Conservation (phyloP, 1,140 invertebrate genomes). For the Drosophila tsacasi region DNA sequence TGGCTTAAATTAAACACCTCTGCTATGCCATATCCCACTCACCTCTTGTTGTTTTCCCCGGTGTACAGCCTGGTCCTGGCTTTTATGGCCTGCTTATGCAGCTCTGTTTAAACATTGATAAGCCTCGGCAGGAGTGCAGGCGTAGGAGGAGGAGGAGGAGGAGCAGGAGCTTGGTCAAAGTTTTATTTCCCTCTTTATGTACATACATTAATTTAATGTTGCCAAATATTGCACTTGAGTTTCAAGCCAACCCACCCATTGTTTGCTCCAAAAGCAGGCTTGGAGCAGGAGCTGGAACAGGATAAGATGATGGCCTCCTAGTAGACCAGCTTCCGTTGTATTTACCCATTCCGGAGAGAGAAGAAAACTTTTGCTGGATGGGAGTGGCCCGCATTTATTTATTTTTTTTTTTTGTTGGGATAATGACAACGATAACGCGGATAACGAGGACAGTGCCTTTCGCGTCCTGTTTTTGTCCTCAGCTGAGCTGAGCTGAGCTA, state of each 20-base stretch:
- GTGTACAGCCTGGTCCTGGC: neutral
- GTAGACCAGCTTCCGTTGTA: slow-evolving; percentile 4
- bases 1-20: neutral
- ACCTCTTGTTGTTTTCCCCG: neutral
- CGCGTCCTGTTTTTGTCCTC: slow-evolving; percentile 16
- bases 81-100: slow-evolving; percentile 41
- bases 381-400: slow-evolving; percentile 5
- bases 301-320: neutral
- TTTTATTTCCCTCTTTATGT: slow-evolving; percentile 66
- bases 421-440: slow-evolving; percentile 44
- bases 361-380: slow-evolving; percentile 1
- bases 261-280: neutral
- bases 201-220: slow-evolving; percentile 71
- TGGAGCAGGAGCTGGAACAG: neutral
- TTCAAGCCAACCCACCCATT: slow-evolving; percentile 4
- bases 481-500: slow-evolving; percentile 9
- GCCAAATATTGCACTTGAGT: slow-evolving; percentile 57
- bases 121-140: slow-evolving; percentile 25
- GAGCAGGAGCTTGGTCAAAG: slow-evolving; percentile 60
- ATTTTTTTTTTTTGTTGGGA: neutral
- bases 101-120: slow-evolving; percentile 78
- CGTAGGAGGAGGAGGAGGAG: neutral
- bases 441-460: slow-evolving; percentile 19
- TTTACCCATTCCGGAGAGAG: slow-evolving; percentile 6
- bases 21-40: too few species aligned